Evolutionary conservation across 2,113 vertebrate species (phyloP), one percentile per base, ranked within the genome.

Genomic region (Urocitellus parryii): DNA sequence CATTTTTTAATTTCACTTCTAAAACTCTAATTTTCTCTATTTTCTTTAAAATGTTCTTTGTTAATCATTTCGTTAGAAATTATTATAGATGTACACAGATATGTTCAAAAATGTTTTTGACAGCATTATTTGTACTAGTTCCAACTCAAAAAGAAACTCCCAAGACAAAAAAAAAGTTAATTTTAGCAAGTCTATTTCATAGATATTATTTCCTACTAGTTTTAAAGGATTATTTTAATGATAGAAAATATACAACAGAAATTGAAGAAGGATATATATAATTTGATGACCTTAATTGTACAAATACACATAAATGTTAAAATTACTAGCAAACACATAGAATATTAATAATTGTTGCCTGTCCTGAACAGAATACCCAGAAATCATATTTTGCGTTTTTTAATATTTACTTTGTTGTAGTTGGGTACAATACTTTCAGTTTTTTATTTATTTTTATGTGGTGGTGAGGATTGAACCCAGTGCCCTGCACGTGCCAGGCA

Each of bases 181-280:
- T 90, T 91, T 68, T 74, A 9, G 12, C 29, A 94, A 82, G 89
- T 70, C 32, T 3, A 27, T 90, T 77, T 94, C 34, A 72, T 56
- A 87, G 22, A 92, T 90, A 79, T 65, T 83, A 20, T 45, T 34
- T 80, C 9, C 37, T 84, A 48, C 4, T 34, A 20, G 9, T 56
- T 91, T 67, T 56, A 94, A 58, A 58, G 20, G 25, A 84, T 56
- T 92, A 72, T n/a, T 92, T 94, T 87, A 92, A 51, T 56, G 24
- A 83, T 51, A 85, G 22, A 13, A 91, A 73, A 74, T 7, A 73
- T 78, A 7, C 9, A 58, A 27, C 78, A 79, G 45, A 82, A 91
- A 61, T 53, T 8, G 37, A 84, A 58, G 16, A 86, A n/a, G 34
- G 8, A 24, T 45, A 53, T 42, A 78, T 42, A 78, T 79, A 58